Evolutionary conservation across 2,797 vertebrate genomes (phyloP).

Genomic region (Menidia menidia): DNA sequence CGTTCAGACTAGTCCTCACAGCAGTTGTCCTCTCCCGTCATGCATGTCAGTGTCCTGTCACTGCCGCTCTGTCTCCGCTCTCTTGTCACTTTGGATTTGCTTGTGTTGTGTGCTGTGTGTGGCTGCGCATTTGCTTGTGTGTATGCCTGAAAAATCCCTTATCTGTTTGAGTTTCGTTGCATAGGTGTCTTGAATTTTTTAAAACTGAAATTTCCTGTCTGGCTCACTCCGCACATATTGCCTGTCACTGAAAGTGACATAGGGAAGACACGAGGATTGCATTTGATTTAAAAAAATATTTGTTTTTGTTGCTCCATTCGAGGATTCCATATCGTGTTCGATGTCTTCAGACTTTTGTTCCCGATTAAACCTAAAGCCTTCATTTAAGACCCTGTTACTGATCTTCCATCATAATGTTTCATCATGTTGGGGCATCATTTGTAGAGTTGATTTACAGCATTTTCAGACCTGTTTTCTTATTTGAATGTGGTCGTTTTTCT

Average conservation of each 20-base stretch:
- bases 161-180: slow-evolving; percentile 22
- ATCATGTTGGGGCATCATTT: no score
- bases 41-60: slow-evolving; percentile 65
- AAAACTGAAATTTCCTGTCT: background rate
- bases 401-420: background rate
- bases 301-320: background rate
- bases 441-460: background rate
- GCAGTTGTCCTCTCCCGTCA: slow-evolving; percentile 57
- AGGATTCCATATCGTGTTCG: background rate
- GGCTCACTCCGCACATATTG: background rate
- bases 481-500: background rate
- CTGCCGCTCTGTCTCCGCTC: slow-evolving; percentile 56
- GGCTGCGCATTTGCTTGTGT: slow-evolving; percentile 5
- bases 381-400: background rate
- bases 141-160: slow-evolving; percentile 22
- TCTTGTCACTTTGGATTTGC: slow-evolving; percentile 70
- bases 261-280: background rate
- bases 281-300: background rate
- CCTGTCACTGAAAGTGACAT: background rate
- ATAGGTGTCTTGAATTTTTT: background rate
- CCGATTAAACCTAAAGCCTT: no score
- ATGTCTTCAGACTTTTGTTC: background rate
- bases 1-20: slow-evolving; percentile 44
- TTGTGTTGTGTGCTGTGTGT: slow-evolving; percentile 33
- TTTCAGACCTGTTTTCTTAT: background rate